A percentile compares a stretch with the other conserved stretches of the same genome.
phyloP scores from a whole-genome alignment of 2,797 vertebrate species.

The Sternotherus odoratus region DNA sequence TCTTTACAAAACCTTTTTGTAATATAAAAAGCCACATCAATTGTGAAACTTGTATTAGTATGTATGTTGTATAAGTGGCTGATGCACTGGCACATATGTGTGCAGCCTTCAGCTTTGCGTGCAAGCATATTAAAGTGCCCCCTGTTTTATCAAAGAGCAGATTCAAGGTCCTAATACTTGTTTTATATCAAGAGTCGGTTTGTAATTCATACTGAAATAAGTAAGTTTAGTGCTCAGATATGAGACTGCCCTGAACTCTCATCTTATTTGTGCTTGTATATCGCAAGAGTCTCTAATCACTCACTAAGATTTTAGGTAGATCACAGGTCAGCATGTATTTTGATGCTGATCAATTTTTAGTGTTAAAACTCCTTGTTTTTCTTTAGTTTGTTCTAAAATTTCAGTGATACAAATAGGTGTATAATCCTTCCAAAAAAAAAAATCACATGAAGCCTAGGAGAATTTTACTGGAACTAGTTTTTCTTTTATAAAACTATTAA shows the following conservation, averaged over 20 bases:
- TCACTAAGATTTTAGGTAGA: rapidly evolving
- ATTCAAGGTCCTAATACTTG: neutral
- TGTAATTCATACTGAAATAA: neutral
- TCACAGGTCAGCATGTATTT: neutral
- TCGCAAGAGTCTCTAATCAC: neutral
- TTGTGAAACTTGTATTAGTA: neutral
- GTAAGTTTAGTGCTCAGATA: constrained; percentile 1
- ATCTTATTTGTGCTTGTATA: neutral
- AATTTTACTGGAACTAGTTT: constrained; percentile 6
- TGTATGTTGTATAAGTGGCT: neutral
- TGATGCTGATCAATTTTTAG: neutral
- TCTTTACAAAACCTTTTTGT: neutral
- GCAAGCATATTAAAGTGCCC: neutral
- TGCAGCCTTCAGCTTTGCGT: neutral
- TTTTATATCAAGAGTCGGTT: constrained; percentile 1
- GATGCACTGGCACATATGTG: neutral
- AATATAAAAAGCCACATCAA: neutral
- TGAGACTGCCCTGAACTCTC: neutral
- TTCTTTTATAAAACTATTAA: constrained; percentile 32
- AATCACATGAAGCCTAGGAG: neutral
- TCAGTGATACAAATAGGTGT: neutral
- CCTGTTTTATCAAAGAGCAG: neutral
- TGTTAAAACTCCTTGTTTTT: neutral
- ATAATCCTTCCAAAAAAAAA: rapidly evolving
- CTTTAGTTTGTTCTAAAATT: neutral